Percentiles rank a stretch among this genome's conserved stretches.
Evolutionary conservation across 2,888 invertebrate genomes (phyloP).

Genomic region (Linnaemya tessellans): DNA sequence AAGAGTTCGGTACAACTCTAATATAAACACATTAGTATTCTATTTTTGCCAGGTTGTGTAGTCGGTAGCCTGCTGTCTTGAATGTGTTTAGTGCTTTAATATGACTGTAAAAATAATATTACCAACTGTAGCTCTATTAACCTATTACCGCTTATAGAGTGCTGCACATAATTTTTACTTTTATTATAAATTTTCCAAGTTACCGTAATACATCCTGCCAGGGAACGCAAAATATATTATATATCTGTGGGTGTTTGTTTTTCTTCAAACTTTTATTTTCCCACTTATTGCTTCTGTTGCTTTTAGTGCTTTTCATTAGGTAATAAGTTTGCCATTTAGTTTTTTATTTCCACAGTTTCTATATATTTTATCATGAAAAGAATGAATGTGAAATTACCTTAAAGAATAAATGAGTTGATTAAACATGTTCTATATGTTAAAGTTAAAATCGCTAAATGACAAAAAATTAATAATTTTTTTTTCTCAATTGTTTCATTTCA

Average conservation of each 20-base stretch:
- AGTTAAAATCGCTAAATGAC: no score
- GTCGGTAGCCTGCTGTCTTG: no score
- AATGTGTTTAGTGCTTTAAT: no score
- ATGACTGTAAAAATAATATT: background rate
- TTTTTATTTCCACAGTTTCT: conserved; percentile 1
- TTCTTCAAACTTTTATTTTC: background rate
- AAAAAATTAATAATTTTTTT: no score
- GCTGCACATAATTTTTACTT: background rate
- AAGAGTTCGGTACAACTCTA: no score
- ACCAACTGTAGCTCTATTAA: background rate
- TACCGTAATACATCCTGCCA: background rate
- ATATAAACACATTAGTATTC: no score
- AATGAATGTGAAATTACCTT: background rate
- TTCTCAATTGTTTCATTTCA: no score
- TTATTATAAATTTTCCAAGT: background rate
- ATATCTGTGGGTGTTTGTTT: background rate
- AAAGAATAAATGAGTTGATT: background rate
- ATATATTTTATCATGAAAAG: background rate
- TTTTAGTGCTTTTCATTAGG: background rate
- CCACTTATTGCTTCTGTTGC: background rate
- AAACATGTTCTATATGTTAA: background rate
- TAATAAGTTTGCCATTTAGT: background rate
- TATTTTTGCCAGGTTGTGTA: no score
- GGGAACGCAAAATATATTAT: background rate
- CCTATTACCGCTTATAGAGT: background rate